Evolutionary conservation across 2,797 vertebrate species (phyloP), one percentile per base, ranked within the genome.

Genomic region (Ataeniobius toweri): DNA sequence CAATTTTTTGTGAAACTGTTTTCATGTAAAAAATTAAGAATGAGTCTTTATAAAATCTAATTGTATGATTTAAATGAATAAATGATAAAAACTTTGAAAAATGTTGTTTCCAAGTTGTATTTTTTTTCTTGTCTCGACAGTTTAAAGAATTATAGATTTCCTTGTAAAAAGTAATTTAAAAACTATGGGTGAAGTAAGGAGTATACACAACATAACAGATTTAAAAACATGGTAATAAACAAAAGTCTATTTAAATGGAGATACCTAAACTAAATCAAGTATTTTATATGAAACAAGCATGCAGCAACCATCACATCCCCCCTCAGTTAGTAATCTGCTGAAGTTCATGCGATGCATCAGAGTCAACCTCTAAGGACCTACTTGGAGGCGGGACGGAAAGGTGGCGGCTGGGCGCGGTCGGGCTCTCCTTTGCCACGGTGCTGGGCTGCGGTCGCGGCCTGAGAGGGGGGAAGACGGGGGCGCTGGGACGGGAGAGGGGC

Each of bases 401-500:
- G 85, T 95, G 94, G 39, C 95, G 94, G 63, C 83, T 80, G 50
- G 94, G 88, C 13, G 90, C 48, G 77, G 89, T 79, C 2, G 71
- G 81, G 77, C 85, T 85, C 79, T 94, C 94, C 0, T 94, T 88
- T 50, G 90, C 85, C 59, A 80, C 77, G 82, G 81, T n/a, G 85
- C 75, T 85, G 26, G 91, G 84, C 74, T 90, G 90, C 2, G 93
- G 93, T 58, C 94, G 92, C 1, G 94, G 92, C 83, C 93, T 93
- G 48, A 95, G 90, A 1, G 93, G 94, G 0, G 94, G 94, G 82
- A 95, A 94, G 68, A 91, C 77, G 7, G 96, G 93, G 53, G 93
- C 85, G 86, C 96, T 97, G 16, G 95, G 95, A 68, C 97, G 95
- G 61, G 95, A 96, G 84, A 97, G 93, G 53, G 95, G 91, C 58